phyloP scores from a whole-genome alignment of 2,888 invertebrate genomes.

The Acleris sparsana region DNA sequence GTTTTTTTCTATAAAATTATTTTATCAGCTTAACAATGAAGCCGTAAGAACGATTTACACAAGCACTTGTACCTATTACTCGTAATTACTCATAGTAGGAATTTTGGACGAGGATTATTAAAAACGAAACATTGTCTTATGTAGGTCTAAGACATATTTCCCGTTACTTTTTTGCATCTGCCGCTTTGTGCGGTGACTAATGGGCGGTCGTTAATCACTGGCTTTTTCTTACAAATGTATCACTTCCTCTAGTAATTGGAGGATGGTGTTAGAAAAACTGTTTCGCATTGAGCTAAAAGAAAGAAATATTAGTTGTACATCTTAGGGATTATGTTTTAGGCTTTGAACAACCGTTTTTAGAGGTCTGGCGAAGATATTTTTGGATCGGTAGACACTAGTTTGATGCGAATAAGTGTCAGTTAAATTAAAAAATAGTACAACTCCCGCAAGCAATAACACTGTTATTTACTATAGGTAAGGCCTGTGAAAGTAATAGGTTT shows the following conservation, averaged over 20 bases:
- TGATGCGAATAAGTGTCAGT: too few relatives aligned
- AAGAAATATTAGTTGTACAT: conserved; percentile 1
- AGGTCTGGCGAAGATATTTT: background rate
- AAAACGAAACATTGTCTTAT: conserved; percentile 15
- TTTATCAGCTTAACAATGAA: too few relatives aligned
- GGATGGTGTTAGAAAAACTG: conserved; percentile 20
- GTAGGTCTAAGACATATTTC: conserved; percentile 41
- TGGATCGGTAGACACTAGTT: too few relatives aligned
- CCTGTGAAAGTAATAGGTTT: too few relatives aligned
- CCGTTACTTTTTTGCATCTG: conserved; percentile 44
- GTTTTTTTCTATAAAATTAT: too few relatives aligned
- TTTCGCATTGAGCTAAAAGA: conserved; percentile 9
- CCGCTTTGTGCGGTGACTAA: conserved; percentile 50
- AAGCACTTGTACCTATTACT: too few relatives aligned
- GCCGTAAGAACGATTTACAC: too few relatives aligned
- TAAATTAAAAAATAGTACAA: too few relatives aligned
- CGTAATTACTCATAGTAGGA: too few relatives aligned
- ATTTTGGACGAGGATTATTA: too few relatives aligned
- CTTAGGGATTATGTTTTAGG: background rate
- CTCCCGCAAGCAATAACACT: too few relatives aligned
- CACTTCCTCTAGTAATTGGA: conserved; percentile 30
- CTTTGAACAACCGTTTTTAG: background rate
- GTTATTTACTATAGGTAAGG: too few relatives aligned
- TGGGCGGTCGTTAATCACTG: conserved; percentile 50
- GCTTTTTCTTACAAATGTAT: conserved; percentile 36